Evolutionary conservation across 2,797 vertebrate genomes (phyloP).

Genomic region (Eulemur coronatus): DNA sequence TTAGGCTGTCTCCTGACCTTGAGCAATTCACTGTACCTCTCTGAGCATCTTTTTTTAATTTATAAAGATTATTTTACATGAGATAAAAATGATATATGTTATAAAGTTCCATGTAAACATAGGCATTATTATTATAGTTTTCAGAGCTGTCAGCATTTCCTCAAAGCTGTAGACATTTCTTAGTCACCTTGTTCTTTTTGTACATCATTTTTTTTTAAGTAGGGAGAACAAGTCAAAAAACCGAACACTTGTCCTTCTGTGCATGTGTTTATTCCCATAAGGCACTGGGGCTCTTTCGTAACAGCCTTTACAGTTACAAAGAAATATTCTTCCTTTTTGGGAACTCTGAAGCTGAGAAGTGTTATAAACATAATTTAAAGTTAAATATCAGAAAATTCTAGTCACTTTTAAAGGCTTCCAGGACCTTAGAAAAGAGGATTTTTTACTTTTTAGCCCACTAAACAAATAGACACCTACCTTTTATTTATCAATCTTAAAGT

Average conservation of each 20-base stretch:
- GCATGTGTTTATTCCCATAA: neutral
- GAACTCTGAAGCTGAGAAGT: neutral
- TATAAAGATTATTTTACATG: neutral
- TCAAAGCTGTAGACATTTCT: neutral
- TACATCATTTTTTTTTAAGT: neutral
- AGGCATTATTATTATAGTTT: neutral
- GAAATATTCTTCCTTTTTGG: neutral
- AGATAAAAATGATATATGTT: neutral
- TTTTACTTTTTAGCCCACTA: neutral
- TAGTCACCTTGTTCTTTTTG: neutral
- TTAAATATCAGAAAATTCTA: neutral
- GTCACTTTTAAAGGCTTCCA: neutral
- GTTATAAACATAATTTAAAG: neutral
- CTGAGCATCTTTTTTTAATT: neutral
- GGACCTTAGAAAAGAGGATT: neutral
- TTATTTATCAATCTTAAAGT: neutral
- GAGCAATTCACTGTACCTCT: neutral
- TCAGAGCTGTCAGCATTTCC: neutral
- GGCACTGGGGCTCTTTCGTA: neutral
- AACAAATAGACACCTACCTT: neutral
- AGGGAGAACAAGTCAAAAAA: neutral
- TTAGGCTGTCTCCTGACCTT: neutral
- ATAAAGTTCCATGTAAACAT: neutral
- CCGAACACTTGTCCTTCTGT: neutral
- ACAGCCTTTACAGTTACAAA: neutral